Evolutionary conservation across 2,113 vertebrate species (phyloP), one percentile per base, ranked within the genome.

Genomic region (Tursiops truncatus): DNA sequence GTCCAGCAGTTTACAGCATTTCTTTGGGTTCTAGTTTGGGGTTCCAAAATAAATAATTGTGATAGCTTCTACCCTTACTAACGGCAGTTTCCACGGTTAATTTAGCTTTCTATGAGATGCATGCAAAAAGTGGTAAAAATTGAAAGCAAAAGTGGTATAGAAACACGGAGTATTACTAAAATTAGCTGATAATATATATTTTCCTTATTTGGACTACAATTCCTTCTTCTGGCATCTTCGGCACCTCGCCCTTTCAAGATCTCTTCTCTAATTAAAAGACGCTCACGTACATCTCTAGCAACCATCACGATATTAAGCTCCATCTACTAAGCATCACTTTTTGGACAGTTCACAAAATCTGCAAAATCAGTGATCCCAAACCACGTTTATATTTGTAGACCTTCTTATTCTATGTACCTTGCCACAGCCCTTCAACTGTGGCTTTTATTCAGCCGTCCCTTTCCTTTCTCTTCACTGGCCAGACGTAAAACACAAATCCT

Each of bases 101-200:
- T 36, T 88, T 70, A 79, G 9, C 20, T 62, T 80, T 82, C 38
- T 71, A 28, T 71, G 53, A 91, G 38, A 60, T 15, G 2, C 4
- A 58, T 93, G 33, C 23, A 58, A 58, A 58, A 58, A 58, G 56
- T 8, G 56, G 56, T 58, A 58, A 58, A 58, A 58, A 28, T 87
- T 91, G 53, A 88, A 93, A 96, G 36, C 33, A 76, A 44, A 87
- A 92, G 26, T 82, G 21, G 25, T 50, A 62, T 9, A 47, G 25
- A 92, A 90, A 96, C 84, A 38, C 10, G 62, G 88, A 88, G 3
- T 28, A 58, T 77, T 71, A 28, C 67, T 92, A 31, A 94, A 85
- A 56, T 91, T 6, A 77, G 23, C 14, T 87, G 15, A 95, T 60
- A 31, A 60, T 44, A 7, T 31, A 47, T 36, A 12, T 70, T 63